phyloP scores from a whole-genome alignment of 2,113 vertebrate genomes.

The Panurus biarmicus region DNA sequence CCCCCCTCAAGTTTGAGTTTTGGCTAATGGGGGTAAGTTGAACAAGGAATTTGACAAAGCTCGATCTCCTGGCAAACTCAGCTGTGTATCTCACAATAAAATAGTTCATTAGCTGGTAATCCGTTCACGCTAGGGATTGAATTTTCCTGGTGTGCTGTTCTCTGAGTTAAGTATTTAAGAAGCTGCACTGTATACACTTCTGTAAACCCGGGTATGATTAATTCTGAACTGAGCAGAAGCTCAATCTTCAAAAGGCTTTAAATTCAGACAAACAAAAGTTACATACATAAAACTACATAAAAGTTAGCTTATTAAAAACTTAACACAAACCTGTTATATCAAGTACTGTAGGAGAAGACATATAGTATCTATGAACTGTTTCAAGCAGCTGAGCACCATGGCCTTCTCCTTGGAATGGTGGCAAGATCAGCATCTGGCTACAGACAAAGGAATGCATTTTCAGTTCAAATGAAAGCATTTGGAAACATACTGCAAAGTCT shows the following conservation, averaged over 20 bases:
- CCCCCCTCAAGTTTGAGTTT: neutral
- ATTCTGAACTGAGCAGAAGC: slow-evolving; percentile 3
- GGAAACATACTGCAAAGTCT: neutral
- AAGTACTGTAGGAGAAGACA: slow-evolving; percentile 85
- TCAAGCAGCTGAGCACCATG: slow-evolving; percentile 96
- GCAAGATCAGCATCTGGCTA: slow-evolving; percentile 98
- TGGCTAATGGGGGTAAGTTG: neutral
- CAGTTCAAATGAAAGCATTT: slow-evolving; percentile 25
- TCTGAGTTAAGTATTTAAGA: slow-evolving; percentile 37
- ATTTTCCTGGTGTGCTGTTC: slow-evolving; percentile 50
- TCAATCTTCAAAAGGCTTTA: slow-evolving; percentile 33
- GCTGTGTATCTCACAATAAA: slow-evolving; percentile 31
- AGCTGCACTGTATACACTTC: slow-evolving; percentile 20
- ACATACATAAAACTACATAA: neutral
- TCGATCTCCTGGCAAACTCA: slow-evolving; percentile 41
- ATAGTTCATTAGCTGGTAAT: slow-evolving; percentile 58
- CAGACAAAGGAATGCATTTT: slow-evolving; percentile 47
- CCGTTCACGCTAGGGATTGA: neutral
- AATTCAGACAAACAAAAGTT: neutral
- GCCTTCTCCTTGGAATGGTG: slow-evolving; percentile 97
- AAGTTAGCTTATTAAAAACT: neutral
- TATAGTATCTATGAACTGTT: slow-evolving; percentile 94
- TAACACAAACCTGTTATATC: slow-evolving; percentile 89
- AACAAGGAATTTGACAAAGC: slow-evolving; percentile 22
- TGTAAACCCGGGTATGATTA: slow-evolving; percentile 4